A percentile compares a stretch with the other conserved stretches of the same genome.
These are phyloP conservation scores for Sesia bembeciformis DNA, from an alignment of 2,888 invertebrate genomes.

Conservation along the genomic window DNA sequence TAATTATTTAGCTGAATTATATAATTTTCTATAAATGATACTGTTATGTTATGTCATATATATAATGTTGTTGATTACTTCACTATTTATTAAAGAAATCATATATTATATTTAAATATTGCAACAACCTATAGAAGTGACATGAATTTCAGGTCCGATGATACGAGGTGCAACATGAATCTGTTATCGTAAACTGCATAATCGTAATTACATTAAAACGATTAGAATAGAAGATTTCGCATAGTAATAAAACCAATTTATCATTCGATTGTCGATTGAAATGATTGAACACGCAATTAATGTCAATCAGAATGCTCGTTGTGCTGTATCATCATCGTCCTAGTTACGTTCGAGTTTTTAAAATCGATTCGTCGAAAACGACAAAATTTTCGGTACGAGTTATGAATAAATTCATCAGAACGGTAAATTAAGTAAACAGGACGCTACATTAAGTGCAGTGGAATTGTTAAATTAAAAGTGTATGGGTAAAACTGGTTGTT, in stretches of 20 bases:
- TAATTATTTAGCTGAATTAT: too few species aligned
- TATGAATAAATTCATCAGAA: background rate
- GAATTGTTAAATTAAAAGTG: constrained; percentile 64
- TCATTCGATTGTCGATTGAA: constrained; percentile 22
- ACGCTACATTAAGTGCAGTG: constrained; percentile 44
- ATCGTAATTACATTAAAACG: background rate
- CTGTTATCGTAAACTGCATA: background rate
- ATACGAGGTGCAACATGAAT: too few species aligned
- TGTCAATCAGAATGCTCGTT: constrained; percentile 18
- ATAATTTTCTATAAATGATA: too few species aligned
- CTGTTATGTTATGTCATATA: too few species aligned
- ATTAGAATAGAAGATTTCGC: constrained; percentile 16
- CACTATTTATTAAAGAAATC: too few species aligned
- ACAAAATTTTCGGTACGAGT: background rate
- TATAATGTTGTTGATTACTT: too few species aligned
- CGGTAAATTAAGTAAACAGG: constrained; percentile 25
- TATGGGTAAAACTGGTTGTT: constrained; percentile 51
- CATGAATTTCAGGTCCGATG: too few species aligned
- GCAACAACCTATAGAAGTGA: too few species aligned
- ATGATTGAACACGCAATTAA: constrained; percentile 29
- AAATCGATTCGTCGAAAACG: background rate
- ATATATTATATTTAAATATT: too few species aligned
- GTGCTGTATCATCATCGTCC: constrained; percentile 16
- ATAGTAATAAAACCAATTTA: constrained; percentile 24
- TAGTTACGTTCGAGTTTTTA: background rate